Evolutionary conservation across 2,113 vertebrate genomes (phyloP).

Genomic region (Brachionichthys hirsutus): DNA sequence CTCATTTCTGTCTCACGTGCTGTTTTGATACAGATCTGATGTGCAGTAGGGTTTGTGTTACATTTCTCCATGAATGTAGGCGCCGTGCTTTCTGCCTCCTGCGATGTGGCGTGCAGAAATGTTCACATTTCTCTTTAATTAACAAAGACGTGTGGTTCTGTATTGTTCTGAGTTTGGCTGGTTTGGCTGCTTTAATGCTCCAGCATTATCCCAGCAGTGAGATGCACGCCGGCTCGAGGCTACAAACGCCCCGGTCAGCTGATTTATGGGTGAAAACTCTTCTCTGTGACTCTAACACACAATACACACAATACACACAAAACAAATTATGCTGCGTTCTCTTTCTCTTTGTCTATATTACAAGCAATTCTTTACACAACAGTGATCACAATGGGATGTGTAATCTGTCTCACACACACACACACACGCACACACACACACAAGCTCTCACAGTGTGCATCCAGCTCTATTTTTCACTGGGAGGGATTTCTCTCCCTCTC

Average conservation of each 20-base stretch:
- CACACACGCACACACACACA: too few species aligned
- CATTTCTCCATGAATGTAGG: too few species aligned
- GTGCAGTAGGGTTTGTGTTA: not conserved
- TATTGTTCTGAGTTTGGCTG: not conserved
- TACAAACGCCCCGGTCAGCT: slow-evolving; percentile 19
- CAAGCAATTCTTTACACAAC: not conserved
- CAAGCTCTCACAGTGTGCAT: too few species aligned
- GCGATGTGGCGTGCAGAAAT: too few species aligned
- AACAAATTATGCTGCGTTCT: not conserved
- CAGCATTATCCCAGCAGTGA: not conserved
- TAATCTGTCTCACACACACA: slow-evolving; percentile 25
- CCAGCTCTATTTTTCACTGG: slow-evolving; percentile 16
- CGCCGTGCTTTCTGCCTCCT: too few species aligned
- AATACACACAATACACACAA: not conserved
- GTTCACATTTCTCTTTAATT: not conserved
- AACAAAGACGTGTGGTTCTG: not conserved
- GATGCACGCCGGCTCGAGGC: not conserved
- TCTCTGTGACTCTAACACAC: not conserved
- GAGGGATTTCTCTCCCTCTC: slow-evolving; percentile 22
- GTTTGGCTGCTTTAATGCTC: not conserved
- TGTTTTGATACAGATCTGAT: not conserved
- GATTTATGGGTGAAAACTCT: slow-evolving; percentile 7
- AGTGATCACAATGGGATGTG: slow-evolving; percentile 20
- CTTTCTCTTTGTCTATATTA: slow-evolving; percentile 8
- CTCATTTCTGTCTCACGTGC: not conserved